phyloP scores from a whole-genome alignment of 2,888 invertebrate genomes.

The Caenorhabditis panamensis region DNA sequence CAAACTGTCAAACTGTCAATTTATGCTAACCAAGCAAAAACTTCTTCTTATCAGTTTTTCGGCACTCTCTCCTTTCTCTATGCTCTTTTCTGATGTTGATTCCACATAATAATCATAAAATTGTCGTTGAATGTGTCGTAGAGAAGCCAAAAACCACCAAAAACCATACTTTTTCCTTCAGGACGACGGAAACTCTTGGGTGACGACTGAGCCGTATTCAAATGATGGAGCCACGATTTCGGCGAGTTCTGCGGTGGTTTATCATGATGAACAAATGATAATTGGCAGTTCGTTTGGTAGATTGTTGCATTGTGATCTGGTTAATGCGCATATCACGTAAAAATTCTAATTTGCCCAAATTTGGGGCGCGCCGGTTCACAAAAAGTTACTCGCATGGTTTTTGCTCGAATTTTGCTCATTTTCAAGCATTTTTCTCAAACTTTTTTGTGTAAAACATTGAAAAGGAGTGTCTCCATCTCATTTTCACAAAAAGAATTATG shows the following conservation, averaged over 20 bases:
- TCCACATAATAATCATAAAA: no score
- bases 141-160: conserved; percentile 1
- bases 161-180: no score
- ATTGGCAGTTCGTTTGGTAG: conserved; percentile 78
- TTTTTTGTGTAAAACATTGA: no score
- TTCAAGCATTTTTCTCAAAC: no score
- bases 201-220: conserved; percentile 80
- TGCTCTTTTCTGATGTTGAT: no score
- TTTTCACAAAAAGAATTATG: no score
- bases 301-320: conserved; percentile 70
- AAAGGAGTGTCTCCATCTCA: no score
- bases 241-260: conserved; percentile 64
- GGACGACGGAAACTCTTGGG: conserved; percentile 75
- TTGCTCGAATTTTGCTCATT: no score
- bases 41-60: no score
- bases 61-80: background rate
- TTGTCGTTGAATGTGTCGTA: background rate
- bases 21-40: conserved; percentile 33
- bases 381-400: no score
- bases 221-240: conserved; percentile 78
- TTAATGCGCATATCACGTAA: conserved; percentile 69
- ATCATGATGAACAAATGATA: conserved; percentile 68
- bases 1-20: conserved; percentile 8
- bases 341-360: no score
- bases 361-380: no score